Conservation (phyloP, 2,888 invertebrate genomes). For the Hyles lineata region DNA sequence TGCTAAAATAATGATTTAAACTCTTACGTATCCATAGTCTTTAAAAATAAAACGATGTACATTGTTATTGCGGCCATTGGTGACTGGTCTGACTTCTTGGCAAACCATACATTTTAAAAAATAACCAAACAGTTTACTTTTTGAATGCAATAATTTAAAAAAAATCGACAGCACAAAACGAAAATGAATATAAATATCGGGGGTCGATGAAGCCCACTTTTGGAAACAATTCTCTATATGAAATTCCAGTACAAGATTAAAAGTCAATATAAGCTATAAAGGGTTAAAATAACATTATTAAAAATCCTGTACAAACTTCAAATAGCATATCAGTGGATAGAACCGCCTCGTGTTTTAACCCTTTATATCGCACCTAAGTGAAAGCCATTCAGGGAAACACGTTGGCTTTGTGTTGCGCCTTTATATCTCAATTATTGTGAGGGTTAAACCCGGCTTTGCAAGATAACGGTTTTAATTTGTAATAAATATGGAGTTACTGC, state of each 20-base stretch:
- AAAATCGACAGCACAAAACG: no score
- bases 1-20: no score
- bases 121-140: no score
- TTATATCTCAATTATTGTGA: conserved; percentile 16
- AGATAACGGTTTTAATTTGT: background rate
- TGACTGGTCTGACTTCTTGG: no score
- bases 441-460: background rate
- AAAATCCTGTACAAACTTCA: background rate
- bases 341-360: background rate
- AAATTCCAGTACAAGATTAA: background rate
- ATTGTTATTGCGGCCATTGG: no score
- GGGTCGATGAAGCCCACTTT: no score
- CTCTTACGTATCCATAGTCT: no score
- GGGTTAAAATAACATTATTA: background rate
- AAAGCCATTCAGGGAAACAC: conserved; percentile 1
- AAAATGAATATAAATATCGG: no score
- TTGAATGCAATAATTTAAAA: no score
- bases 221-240: no score
- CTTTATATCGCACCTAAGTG: conserved; percentile 6
- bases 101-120: no score
- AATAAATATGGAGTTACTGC: background rate
- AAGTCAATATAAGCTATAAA: background rate
- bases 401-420: background rate
- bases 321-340: background rate
- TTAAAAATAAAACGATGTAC: no score